A percentile compares a stretch with the other conserved stretches of the same genome.
phyloP scores from a whole-genome alignment of 2,113 vertebrate genomes.

The Heptranchias perlo region DNA sequence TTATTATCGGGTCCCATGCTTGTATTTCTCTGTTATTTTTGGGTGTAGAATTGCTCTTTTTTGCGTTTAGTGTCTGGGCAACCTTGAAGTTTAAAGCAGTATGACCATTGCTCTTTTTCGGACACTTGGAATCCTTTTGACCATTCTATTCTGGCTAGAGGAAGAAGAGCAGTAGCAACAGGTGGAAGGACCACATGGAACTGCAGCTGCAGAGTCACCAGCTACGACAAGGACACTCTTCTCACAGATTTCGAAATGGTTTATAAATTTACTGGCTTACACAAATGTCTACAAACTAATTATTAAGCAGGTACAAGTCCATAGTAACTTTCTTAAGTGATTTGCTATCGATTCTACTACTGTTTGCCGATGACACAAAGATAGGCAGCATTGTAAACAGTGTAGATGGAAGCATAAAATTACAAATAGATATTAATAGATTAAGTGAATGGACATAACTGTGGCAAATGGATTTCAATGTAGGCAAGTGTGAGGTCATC shows the following conservation, averaged over 20 bases:
- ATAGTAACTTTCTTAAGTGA: neutral
- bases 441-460: too few relatives aligned
- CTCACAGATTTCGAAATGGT: too few relatives aligned
- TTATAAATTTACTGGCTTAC: neutral
- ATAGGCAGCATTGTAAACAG: too few relatives aligned
- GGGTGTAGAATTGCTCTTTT: neutral
- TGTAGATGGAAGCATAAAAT: too few relatives aligned
- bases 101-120: neutral
- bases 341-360: neutral
- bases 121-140: neutral
- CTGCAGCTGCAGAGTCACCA: neutral
- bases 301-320: neutral
- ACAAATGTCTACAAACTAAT: neutral
- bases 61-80: neutral
- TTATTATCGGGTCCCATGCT: too few relatives aligned
- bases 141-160: neutral
- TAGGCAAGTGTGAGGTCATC: too few relatives aligned
- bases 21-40: neutral
- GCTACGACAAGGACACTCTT: too few relatives aligned
- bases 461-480: too few relatives aligned
- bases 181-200: neutral
- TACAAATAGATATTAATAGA: too few relatives aligned
- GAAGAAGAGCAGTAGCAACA: neutral
- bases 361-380: too few relatives aligned
- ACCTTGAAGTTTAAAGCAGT: neutral